Evolutionary conservation across 2,888 invertebrate species (phyloP), one percentile per base, ranked within the genome.

Genomic region (Trachelus stipa): DNA sequence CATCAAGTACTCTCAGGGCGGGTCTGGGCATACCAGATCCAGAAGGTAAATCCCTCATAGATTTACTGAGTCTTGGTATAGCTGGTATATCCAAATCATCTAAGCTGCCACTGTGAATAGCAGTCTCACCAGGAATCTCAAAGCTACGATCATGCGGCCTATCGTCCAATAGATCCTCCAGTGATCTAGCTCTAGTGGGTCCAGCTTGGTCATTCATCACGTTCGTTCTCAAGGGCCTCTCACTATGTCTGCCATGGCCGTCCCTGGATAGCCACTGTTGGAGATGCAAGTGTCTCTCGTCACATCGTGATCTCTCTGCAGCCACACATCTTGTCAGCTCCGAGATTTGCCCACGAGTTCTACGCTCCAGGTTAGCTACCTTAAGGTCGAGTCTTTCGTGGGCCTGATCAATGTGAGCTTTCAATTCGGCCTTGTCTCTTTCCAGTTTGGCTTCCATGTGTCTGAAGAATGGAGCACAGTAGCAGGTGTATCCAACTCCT

Each of bases 401-500:
- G 0, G 97, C 96, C 86, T 94, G 94, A 87, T 96, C 95, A 56
- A 97, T 95, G 85, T 95, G 95, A 79, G 95, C 94, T 90, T 97
- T 95, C 84, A 97, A 90, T 85, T 97, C 96, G 80, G 95, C 94
- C 85, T 96, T 96, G 86, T 97, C 96, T 84, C 95, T 94, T 85
- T 96, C 96, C 76, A 98, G 90, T 82, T 95, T 95, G 69, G 96
- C 95, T 89, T 98, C 97, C 92, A 98, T 95, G 84, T 97, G 96
- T 81, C 96, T 94, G 89, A 98, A 96, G 91, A 98, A 95, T 0
- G 98, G 98, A 0, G 97, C 97, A 90, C 98, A 98, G 89, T 97
- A 97, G 91, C 98, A 98, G 0, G 97, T 96, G 90, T 97, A 97
- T 0, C 98, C 97, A 2, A 97, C 96, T 0, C 98, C 98, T n/a